phyloP scores from a whole-genome alignment of 2,888 invertebrate genomes.

The Trissolcus brochymenae region DNA sequence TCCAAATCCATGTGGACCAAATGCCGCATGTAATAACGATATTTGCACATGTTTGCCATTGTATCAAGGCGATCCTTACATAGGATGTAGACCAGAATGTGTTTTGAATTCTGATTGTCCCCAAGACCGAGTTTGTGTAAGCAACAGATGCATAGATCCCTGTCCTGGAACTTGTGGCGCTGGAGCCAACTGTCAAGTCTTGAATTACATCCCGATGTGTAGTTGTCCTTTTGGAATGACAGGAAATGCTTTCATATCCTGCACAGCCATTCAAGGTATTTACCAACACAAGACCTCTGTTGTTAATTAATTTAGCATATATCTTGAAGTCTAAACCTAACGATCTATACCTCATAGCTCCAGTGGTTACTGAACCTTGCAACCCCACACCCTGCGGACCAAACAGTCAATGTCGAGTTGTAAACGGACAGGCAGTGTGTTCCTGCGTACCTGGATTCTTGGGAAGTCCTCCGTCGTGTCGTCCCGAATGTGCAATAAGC shows the following conservation, averaged over 20 bases:
- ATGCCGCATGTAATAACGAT: constrained; percentile 83
- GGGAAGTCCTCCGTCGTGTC: constrained; percentile 86
- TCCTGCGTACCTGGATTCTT: constrained; percentile 83
- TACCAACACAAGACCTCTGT: not conserved
- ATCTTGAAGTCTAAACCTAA: not conserved
- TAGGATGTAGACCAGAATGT: constrained; percentile 84
- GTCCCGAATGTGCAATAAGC: constrained; percentile 87
- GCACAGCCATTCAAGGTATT: constrained; percentile 14
- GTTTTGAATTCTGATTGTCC: constrained; percentile 81
- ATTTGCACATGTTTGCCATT: constrained; percentile 78
- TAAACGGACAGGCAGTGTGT: constrained; percentile 82
- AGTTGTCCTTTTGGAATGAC: constrained; percentile 83
- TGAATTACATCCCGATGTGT: constrained; percentile 76
- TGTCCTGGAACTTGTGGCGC: constrained; percentile 77
- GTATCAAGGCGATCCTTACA: constrained; percentile 81
- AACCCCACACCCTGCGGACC: constrained; percentile 79
- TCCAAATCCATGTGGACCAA: constrained; percentile 84
- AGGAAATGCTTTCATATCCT: constrained; percentile 85
- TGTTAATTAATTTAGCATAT: not conserved
- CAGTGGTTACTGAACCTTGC: constrained; percentile 80
- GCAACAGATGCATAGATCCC: constrained; percentile 81
- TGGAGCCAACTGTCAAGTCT: constrained; percentile 76
- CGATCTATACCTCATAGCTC: not conserved
- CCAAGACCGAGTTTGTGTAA: constrained; percentile 81
- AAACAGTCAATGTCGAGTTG: constrained; percentile 81